phyloP scores from a whole-genome alignment of 2,113 vertebrate species.

The Stegostoma tigrinum region DNA sequence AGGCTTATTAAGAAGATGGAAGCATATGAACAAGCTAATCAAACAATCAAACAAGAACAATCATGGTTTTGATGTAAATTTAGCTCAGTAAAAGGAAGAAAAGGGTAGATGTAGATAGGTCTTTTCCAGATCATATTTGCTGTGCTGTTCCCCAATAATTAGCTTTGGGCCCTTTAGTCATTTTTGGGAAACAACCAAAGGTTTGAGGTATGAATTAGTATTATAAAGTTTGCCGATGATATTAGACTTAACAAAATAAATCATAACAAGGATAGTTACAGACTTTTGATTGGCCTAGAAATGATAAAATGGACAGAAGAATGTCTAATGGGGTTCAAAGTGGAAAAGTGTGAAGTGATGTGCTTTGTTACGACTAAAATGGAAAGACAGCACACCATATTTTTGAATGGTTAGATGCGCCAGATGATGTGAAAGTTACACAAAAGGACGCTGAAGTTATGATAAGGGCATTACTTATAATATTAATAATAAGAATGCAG shows the following conservation, averaged over 20 bases:
- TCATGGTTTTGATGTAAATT: neutral
- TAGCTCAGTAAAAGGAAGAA: neutral
- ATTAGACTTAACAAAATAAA: neutral
- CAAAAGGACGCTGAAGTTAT: neutral
- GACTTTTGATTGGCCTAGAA: neutral
- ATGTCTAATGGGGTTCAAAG: no score
- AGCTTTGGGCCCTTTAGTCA: neutral
- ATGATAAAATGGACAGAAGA: no score
- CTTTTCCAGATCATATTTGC: neutral
- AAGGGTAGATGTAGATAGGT: neutral
- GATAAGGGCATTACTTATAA: neutral
- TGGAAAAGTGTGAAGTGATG: no score
- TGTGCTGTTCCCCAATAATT: neutral
- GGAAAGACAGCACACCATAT: no score
- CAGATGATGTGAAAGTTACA: neutral
- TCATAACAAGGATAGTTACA: neutral
- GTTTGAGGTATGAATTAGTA: neutral
- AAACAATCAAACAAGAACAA: neutral
- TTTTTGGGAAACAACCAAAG: neutral
- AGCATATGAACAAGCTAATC: neutral
- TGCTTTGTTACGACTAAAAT: no score
- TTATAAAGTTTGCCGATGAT: neutral
- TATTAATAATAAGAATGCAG: neutral
- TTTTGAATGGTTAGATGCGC: no score
- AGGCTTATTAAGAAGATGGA: neutral